Base-by-base conservation (phyloP, 2,888 invertebrate species). In the Rotaria socialis region DNA sequence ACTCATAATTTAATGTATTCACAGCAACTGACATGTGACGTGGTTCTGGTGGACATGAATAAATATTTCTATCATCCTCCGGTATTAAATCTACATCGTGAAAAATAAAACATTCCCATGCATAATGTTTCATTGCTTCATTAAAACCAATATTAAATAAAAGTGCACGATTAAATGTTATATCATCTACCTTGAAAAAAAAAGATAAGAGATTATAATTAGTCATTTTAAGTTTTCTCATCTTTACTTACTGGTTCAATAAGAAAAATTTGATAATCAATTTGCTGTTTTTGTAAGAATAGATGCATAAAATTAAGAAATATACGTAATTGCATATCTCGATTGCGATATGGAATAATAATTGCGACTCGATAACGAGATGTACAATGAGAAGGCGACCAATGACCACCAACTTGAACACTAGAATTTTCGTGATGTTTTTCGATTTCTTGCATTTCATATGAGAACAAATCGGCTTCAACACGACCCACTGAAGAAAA, bases 11-110 rank as follows among this genome's bases (percentile, higher is more conserved):
- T 88, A 90, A 90, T 86, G 94, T 94, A 92, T 96, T 95, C 87
- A 96, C 94, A 50, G 96, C 95, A 0, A 95, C 96, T 74, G 96
- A 96, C 94, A 97, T 95, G 91, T 97, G 97, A 86, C 96, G 92
- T 0, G 96, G 96, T 90, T 96, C 95, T 86, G 94, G 93, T 10
- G 96, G 95, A 91, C 97, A 97, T 47, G 94, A 94, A 92, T 97
- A 97, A 89, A 96, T 92, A 92, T 97, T 97, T 88, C 96, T 92
- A 89, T 96, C 95, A 92, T 97, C 96, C 85, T 87, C 87, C 22
- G 87, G 87, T 55, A 87, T 85, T 75, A 87, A 84, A 75, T 87
- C 87, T 19, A 87, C 85, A 87, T 87, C 87, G 47, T 85, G 85
- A 84, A 87, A 86, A 35, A 87, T 84, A 84, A 87, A 87, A 60